Evolutionary conservation across 1,140 invertebrate genomes (phyloP), one percentile per base, ranked within the genome.

Genomic region (Drosophila grimshawi): DNA sequence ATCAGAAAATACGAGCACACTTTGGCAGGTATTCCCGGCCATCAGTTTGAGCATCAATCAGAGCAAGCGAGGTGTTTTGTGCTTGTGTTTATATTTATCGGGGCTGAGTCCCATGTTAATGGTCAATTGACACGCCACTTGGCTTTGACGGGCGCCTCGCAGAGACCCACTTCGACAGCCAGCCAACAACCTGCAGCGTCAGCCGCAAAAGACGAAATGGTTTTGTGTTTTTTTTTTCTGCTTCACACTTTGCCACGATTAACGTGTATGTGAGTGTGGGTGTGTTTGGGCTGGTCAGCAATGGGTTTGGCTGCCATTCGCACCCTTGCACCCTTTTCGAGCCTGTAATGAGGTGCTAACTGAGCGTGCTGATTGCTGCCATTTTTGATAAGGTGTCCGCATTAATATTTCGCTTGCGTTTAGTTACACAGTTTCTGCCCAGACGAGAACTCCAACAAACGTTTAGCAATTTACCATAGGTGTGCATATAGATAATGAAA

Each of bases 61-160:
- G 60, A 39, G 39, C 10, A 43, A 41, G 71, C 63, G 66, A 39
- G 48, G 19, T 65, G 29, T 46, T 62, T 66, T 66, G 57, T 63
- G 73, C 61, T 74, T 80, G 49, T 74, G 76, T 64, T 79, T 76
- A 72, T 82, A 88, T 88, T 86, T 88, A 86, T 86, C 72, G 83
- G 83, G 62, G 45, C 68, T 49, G 66, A 72, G 62, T 74, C 70
- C 64, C 68, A 78, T 79, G 86, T 89, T 89, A 89, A 89, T 89
- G 85, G 85, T 74, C 85, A 88, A 89, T 89, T 89, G 85, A 89
- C 85, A 89, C 85, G 85, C 80, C 85, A 89, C 80, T 89, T 89
- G 85, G 78, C 85, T 88, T 80, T 80, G 76, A 80, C 71, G 68
- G 59, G 61, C 52, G 70, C 41, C 11, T 39, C 62, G 8, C 19